These are phyloP conservation scores for Liodrosophila aerea DNA, from an alignment of 2,888 invertebrate genomes.

Conservation along the genomic window DNA sequence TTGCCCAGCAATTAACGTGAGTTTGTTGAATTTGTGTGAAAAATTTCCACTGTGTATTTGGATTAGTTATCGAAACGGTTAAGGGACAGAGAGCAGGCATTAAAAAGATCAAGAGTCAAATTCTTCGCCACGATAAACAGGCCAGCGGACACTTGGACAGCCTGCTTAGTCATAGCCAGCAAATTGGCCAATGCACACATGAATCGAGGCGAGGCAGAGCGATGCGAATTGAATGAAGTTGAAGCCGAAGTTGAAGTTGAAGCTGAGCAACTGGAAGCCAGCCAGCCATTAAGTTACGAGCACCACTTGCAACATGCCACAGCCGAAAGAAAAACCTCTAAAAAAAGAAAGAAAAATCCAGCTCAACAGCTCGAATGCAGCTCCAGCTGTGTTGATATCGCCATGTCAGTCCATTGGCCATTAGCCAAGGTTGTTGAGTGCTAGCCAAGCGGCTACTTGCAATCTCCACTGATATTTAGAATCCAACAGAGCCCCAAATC, in stretches of 20 bases:
- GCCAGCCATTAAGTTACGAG: slow-evolving; percentile 57
- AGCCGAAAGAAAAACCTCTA: not conserved
- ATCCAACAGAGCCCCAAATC: slow-evolving; percentile 33
- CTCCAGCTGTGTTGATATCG: slow-evolving; percentile 58
- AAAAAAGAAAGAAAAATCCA: slow-evolving; percentile 6
- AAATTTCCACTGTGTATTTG: slow-evolving; percentile 58
- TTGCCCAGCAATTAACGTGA: slow-evolving; percentile 63
- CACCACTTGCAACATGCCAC: slow-evolving; percentile 57
- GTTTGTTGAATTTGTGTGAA: slow-evolving; percentile 70
- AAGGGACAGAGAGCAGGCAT: slow-evolving; percentile 13
- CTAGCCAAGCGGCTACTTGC: slow-evolving; percentile 55
- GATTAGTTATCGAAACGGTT: slow-evolving; percentile 18
- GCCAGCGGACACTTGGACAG: slow-evolving; percentile 25
- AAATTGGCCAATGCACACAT: slow-evolving; percentile 61
- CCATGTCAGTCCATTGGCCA: slow-evolving; percentile 69
- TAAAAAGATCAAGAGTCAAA: slow-evolving; percentile 69
- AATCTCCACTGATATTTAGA: slow-evolving; percentile 68
- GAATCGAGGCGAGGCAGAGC: slow-evolving; percentile 1
- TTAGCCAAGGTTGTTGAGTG: slow-evolving; percentile 72
- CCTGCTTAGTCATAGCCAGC: slow-evolving; percentile 49
- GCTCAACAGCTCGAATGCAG: slow-evolving; percentile 14
- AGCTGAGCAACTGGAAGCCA: slow-evolving; percentile 49
- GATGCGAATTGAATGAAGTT: slow-evolving; percentile 24
- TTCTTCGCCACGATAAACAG: slow-evolving; percentile 66
- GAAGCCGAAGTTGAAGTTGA: slow-evolving; percentile 14